Conservation (phyloP, 2,797 vertebrate species). For the Pipistrellus kuhlii region DNA sequence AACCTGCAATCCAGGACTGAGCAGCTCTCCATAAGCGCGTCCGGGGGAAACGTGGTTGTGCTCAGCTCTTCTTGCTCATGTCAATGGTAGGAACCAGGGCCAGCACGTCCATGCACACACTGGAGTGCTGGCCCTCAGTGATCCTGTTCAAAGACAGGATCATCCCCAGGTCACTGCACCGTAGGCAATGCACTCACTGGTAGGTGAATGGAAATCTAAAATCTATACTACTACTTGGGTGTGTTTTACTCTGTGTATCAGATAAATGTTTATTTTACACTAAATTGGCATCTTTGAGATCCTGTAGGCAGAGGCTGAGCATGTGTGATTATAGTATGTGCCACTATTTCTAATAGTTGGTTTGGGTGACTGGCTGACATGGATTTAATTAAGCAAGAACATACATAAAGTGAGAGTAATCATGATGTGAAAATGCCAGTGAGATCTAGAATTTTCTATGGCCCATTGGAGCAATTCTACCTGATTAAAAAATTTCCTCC, state of each 20-base stretch:
- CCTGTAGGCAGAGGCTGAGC: background rate
- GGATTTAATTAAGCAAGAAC: background rate
- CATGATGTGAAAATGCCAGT: background rate
- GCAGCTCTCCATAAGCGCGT: rapidly evolving
- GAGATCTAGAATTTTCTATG: too few relatives aligned
- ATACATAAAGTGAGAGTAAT: background rate
- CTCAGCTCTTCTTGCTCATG: background rate
- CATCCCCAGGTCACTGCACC: background rate
- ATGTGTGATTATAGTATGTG: background rate
- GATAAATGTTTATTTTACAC: background rate
- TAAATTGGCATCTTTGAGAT: background rate
- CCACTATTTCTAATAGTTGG: background rate
- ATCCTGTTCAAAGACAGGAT: background rate
- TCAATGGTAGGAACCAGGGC: constrained; percentile 5
- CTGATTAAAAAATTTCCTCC: background rate
- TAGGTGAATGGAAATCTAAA: background rate
- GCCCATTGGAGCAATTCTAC: rapidly evolving
- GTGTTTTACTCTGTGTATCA: background rate
- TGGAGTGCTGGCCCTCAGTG: background rate
- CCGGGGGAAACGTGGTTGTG: background rate
- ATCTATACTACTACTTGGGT: background rate
- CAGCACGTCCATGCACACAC: background rate
- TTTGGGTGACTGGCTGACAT: background rate
- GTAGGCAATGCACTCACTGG: background rate
- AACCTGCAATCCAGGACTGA: background rate